Percentiles rank a stretch among this genome's conserved stretches.
phyloP scores from a whole-genome alignment of 2,888 invertebrate species.

The Diplazon laetatorius region DNA sequence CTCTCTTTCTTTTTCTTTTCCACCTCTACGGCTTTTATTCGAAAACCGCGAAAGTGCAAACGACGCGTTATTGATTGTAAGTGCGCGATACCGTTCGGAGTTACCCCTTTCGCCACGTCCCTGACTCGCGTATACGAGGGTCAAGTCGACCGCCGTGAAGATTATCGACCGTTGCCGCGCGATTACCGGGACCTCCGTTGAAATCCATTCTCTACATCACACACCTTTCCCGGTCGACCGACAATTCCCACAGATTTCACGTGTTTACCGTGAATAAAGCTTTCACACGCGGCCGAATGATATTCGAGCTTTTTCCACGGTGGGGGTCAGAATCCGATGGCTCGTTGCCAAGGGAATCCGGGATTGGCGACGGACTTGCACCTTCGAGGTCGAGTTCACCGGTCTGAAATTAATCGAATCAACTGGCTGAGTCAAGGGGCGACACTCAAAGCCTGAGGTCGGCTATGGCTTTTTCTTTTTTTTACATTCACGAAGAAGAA shows the following conservation, averaged over 20 bases:
- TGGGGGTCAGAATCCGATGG: too few species aligned
- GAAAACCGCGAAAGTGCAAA: constrained; percentile 62
- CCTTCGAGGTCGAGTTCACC: constrained; percentile 62
- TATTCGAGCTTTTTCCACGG: neutral
- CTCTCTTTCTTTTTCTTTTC: neutral
- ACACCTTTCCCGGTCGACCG: neutral
- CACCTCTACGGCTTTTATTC: neutral
- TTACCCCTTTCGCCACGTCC: constrained; percentile 62
- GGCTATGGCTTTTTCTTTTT: neutral
- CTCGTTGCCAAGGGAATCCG: constrained; percentile 36
- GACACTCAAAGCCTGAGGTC: constrained; percentile 20
- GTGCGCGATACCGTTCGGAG: constrained; percentile 56
- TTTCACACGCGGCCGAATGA: neutral
- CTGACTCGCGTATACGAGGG: constrained; percentile 66
- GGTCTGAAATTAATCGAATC: constrained; percentile 61
- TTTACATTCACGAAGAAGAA: too few species aligned
- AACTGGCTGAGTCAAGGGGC: constrained; percentile 20
- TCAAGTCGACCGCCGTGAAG: constrained; percentile 62
- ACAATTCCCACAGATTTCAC: neutral
- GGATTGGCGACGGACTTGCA: constrained; percentile 35
- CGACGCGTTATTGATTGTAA: constrained; percentile 70
- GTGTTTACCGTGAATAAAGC: neutral
- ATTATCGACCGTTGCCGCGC: constrained; percentile 60
- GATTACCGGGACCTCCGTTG: constrained; percentile 36
- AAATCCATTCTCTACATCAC: neutral